Base-by-base conservation (phyloP, 2,113 vertebrate genomes). In the Felis chaus region DNA sequence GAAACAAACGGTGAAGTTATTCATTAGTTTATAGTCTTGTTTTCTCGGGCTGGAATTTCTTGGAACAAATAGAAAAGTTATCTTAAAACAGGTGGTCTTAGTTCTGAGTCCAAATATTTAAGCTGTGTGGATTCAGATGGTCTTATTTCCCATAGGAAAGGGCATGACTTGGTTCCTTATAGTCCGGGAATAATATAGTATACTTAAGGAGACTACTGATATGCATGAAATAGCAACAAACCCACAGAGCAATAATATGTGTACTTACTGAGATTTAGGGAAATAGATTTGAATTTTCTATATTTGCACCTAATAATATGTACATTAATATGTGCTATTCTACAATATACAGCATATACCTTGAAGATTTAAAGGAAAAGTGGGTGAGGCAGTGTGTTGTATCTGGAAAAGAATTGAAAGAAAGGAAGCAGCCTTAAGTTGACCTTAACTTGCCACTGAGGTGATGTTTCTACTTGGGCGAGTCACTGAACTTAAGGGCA, bases 1-100 rank as follows among this genome's bases (percentile, higher is more conserved):
- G 61, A 92, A 92, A 71, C 14, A 68, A 95, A 80, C 12, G 74
- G 25, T 86, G 23, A 45, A 68, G 5, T 31, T 82, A 79, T 81
- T 90, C 23, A n/a, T 85, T 76, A 41, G 12, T 13, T 55, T 87
- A 27, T 76, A 93, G 66, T 23, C 74, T 91, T 85, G 45, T 83
- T 57, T 65, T 48, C 48, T 73, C 23, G 83, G 39, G 53, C 71
- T 79, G 29, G 18, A 71, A 81, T 93, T 41, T 91, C 82, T 95
- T 92, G 71, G 36, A 92, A 94, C 9, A 93, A 82, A 96, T 23
- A 85, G 33, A 63, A 92, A 86, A 95, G 23, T 55, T n/a, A 85
- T 91, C 10, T 85, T 91, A 78, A 95, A 65, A 96, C 23, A 71
- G 21, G 61, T 82, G 73, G 11, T 53, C 36, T 74, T 31, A 50